Evolutionary conservation across 2,888 invertebrate species (phyloP).

Genomic region (Acrobasis suavella): DNA sequence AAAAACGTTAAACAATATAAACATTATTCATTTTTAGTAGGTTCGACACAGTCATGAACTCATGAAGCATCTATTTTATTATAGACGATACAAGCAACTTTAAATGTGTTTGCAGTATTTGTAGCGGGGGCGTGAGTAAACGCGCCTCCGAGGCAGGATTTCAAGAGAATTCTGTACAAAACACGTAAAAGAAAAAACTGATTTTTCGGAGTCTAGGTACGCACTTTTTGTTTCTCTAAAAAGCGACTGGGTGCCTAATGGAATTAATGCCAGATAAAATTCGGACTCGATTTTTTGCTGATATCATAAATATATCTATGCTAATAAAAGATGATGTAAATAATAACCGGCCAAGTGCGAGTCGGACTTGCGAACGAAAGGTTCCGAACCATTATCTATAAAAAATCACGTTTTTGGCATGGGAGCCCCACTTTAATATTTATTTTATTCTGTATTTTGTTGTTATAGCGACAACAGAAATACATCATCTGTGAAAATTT

Average conservation of each 20-base stretch:
- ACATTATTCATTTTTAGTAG: not conserved
- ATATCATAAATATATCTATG: too few species aligned
- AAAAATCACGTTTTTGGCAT: too few species aligned
- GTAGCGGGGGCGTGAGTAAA: not conserved
- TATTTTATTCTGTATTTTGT: too few species aligned
- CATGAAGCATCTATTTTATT: not conserved
- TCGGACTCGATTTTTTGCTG: not conserved
- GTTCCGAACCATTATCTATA: too few species aligned
- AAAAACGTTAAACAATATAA: not conserved
- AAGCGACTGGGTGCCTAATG: conserved; percentile 1
- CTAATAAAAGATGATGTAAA: too few species aligned
- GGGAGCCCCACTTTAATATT: too few species aligned
- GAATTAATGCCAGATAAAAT: not conserved
- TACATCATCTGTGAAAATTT: too few species aligned
- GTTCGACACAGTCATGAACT: not conserved
- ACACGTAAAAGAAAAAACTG: not conserved
- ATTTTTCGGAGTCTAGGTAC: not conserved
- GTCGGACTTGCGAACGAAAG: too few species aligned
- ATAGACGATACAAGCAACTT: not conserved
- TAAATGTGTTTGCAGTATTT: not conserved
- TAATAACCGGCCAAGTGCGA: too few species aligned
- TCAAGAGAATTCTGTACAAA: not conserved
- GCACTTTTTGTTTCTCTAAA: conserved; percentile 9
- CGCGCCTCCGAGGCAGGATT: not conserved
- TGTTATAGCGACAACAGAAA: too few species aligned